A percentile compares a stretch with the other conserved stretches of the same genome.
These are phyloP conservation scores for Spea multiplicata DNA, from an alignment of 2,113 vertebrate genomes.

Conservation along the genomic window DNA sequence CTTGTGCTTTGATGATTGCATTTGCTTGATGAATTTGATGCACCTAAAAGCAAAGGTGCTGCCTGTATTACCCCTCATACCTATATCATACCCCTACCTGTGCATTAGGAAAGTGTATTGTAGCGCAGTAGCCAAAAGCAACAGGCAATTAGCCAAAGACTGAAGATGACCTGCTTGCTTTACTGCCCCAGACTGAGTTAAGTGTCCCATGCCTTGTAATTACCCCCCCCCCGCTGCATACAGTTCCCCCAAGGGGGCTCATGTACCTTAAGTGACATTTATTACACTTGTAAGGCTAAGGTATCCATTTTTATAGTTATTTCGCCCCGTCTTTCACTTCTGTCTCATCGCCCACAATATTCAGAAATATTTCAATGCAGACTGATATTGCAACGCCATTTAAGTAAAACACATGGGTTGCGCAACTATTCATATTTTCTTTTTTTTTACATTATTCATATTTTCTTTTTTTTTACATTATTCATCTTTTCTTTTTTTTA, in stretches of 20 bases:
- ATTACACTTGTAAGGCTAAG: background rate
- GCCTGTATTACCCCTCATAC: background rate
- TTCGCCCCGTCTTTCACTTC: no score
- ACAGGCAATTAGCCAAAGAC: background rate
- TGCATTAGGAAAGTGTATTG: background rate
- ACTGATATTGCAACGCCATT: no score
- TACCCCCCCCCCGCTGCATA: background rate
- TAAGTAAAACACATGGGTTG: no score
- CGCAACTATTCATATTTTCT: no score
- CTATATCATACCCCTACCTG: background rate
- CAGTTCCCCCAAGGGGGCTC: background rate
- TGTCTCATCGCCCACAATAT: no score
- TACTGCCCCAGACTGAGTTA: background rate
- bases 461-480: no score
- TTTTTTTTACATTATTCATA: no score
- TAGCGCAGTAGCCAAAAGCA: background rate
- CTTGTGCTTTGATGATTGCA: background rate
- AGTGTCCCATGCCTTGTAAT: background rate
- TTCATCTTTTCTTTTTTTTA: no score
- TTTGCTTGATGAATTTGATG: background rate
- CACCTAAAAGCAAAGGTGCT: background rate
- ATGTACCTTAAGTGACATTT: background rate
- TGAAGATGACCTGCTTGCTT: background rate
- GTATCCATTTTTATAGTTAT: background rate
- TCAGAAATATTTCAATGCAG: no score